These are phyloP conservation scores for Malaclemys terrapin DNA, from an alignment of 2,113 vertebrate species.

Conservation along the genomic window DNA sequence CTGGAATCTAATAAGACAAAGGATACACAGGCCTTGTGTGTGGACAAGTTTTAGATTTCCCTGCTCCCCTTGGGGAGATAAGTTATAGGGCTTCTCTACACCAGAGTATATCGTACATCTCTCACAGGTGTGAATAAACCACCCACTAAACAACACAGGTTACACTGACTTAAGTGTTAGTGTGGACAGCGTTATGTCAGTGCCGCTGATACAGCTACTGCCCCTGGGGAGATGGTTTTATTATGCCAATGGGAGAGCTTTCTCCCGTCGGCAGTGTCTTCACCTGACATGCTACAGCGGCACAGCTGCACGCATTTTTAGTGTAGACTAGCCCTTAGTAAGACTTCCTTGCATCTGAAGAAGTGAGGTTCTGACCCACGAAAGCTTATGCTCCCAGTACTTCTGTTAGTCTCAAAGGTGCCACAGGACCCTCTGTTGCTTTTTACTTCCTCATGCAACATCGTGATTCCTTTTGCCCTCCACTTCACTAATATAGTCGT, in stretches of 20 bases:
- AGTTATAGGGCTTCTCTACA: not conserved
- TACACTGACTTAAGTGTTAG: not conserved
- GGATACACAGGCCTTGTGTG: not conserved
- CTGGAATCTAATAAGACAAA: not conserved
- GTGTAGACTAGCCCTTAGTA: not conserved
- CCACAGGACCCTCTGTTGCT: too few relatives aligned
- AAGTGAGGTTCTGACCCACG: too few relatives aligned
- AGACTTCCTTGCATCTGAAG: too few relatives aligned
- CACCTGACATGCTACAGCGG: rapidly evolving
- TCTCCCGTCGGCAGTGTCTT: not conserved
- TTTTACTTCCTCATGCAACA: not conserved
- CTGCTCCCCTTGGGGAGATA: rapidly evolving
- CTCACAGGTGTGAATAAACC: not conserved
- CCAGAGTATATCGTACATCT: not conserved
- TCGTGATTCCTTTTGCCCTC: not conserved
- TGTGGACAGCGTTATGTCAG: not conserved
- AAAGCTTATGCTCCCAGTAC: too few relatives aligned
- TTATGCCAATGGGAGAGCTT: not conserved
- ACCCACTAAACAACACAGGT: not conserved
- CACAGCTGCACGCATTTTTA: not conserved
- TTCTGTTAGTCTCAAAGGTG: too few relatives aligned
- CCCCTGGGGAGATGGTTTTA: not conserved
- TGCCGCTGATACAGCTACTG: not conserved
- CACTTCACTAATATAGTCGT: rapidly evolving
- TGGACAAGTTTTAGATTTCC: rapidly evolving